Evolutionary conservation across 2,113 vertebrate species (phyloP), one percentile per base, ranked within the genome.

Genomic region (Bostrychus sinensis): DNA sequence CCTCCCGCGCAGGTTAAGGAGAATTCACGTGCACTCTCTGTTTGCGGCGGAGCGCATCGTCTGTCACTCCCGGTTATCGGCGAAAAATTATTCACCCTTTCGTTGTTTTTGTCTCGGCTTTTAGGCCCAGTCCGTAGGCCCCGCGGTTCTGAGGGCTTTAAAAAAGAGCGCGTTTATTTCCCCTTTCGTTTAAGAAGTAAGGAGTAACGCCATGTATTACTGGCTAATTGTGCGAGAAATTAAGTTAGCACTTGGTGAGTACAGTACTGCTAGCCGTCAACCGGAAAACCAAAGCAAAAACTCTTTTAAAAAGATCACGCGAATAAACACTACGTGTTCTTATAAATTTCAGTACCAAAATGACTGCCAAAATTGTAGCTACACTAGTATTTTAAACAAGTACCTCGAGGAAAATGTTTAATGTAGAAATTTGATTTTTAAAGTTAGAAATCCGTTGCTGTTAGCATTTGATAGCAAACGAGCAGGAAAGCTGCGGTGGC

Each of bases 11-110:
- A 16, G 6, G 23, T 73, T 10, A 14, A 1, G 0, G 9, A 7
- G 78, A 77, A 80, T 82, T 86, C 57, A 82, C 38, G 56, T 78
- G n/a, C 13, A 9, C 68, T 7, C 0, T 0, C 1, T 4, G 9
- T 9, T 0, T 54, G 19, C 16, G 11, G 30, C 1, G 2, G 22
- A 12, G 5, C 12, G 1, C 1, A 37, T 1, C 22, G 39, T 0
- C 0, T 3, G 0, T 17, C 8, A 4, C 3, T n/a, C 2, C 12
- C 3, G 5, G 56, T 57, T 70, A 38, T 13, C 3, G 37, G 1
- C 10, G 6, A 14, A 56, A 72, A 88, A 88, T 75, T 41, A 14
- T 88, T 83, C 3, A 25, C 9, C 25, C 23, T 51, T 51, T 51
- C 48, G 48, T 5, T 5, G 7, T 26, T 25, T 83, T 80, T 82